Percentiles rank a stretch among this genome's conserved stretches.
phyloP scores from a whole-genome alignment of 2,888 invertebrate species.

The Pinctada fucata region DNA sequence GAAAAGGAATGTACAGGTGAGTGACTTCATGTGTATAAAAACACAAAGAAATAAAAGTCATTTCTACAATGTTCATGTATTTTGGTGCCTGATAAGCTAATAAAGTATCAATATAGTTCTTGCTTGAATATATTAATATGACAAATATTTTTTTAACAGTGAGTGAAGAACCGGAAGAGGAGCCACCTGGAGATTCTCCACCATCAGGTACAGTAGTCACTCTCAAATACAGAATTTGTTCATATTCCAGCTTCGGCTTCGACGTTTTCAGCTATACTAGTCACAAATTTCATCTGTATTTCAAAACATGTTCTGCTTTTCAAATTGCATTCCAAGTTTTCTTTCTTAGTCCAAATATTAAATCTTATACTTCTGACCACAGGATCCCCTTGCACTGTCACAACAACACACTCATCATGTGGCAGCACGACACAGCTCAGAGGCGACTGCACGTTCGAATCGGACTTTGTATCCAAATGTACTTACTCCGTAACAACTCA shows the following conservation, averaged over 20 bases:
- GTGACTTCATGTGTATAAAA: conserved; percentile 2
- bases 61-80: too few species aligned
- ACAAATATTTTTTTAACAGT: neutral
- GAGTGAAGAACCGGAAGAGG: conserved; percentile 5
- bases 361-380: neutral
- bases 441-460: conserved; percentile 19
- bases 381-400: neutral
- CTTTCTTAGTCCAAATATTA: neutral
- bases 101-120: too few species aligned
- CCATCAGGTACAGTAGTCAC: conserved; percentile 1
- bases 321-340: neutral
- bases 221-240: too few species aligned
- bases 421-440: conserved; percentile 12
- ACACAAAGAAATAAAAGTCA: neutral
- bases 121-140: neutral
- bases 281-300: neutral
- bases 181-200: neutral
- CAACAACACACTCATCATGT: conserved; percentile 14
- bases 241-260: too few species aligned
- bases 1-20: conserved; percentile 12
- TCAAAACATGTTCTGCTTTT: neutral
- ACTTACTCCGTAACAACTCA: conserved; percentile 4
- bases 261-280: too few species aligned
- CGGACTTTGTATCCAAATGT: conserved; percentile 17
- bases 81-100: too few species aligned